phyloP scores from a whole-genome alignment of 53 echinoderm and acorn worm species.

The Antedon mediterranea region DNA sequence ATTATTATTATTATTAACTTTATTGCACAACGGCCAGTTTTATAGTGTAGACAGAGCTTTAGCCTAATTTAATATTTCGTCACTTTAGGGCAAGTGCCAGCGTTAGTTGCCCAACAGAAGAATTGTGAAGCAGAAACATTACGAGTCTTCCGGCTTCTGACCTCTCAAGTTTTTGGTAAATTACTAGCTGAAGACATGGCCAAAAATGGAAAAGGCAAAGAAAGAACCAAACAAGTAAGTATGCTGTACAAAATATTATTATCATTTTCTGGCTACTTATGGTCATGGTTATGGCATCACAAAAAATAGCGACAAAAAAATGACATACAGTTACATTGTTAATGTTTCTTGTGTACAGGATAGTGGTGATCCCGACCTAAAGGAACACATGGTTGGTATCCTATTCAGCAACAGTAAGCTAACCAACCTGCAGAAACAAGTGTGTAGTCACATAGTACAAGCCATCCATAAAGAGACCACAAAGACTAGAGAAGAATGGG shows the following conservation, averaged over 20 bases:
- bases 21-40: too few relatives aligned
- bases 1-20: too few relatives aligned
- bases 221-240: not conserved
- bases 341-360: slow-evolving; percentile 38
- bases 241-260: too few relatives aligned
- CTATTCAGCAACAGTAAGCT: slow-evolving; percentile 89
- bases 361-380: slow-evolving; percentile 72
- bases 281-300: too few relatives aligned
- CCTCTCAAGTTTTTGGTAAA: slow-evolving; percentile 92
- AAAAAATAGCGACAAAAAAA: too few relatives aligned
- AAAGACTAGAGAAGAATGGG: slow-evolving; percentile 85
- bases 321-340: too few relatives aligned
- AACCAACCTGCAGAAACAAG: slow-evolving; percentile 92
- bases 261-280: too few relatives aligned
- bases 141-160: slow-evolving; percentile 78
- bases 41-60: too few relatives aligned
- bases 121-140: slow-evolving; percentile 85
- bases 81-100: slow-evolving; percentile 64
- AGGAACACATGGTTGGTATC: slow-evolving; percentile 98
- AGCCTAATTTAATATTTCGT: too few relatives aligned
- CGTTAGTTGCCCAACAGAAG: slow-evolving; percentile 61
- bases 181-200: slow-evolving; percentile 68
- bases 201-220: not conserved
- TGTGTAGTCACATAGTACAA: slow-evolving; percentile 90
- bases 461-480: slow-evolving; percentile 91